Percentiles rank a stretch among this genome's conserved stretches.
These are phyloP conservation scores for Coilia nasus DNA, from an alignment of 2,797 vertebrate species.

Conservation along the genomic window DNA sequence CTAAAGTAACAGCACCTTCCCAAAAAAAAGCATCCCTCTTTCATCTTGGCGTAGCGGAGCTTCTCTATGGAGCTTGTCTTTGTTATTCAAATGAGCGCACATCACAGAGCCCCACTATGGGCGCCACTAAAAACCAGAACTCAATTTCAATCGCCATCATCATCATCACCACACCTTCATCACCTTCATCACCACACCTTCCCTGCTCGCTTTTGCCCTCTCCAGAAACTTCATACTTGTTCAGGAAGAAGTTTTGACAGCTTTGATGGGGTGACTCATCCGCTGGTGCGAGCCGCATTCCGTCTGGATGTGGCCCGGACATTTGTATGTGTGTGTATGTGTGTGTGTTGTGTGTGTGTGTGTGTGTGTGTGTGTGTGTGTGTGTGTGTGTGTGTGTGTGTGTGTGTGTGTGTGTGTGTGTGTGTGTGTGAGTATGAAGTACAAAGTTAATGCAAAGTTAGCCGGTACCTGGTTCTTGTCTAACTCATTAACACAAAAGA, in stretches of 20 bases:
- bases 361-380: too few species aligned
- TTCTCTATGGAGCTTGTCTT: background rate
- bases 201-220: background rate
- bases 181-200: background rate
- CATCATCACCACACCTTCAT: background rate
- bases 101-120: background rate
- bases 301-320: background rate
- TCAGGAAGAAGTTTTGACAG: background rate
- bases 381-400: too few species aligned
- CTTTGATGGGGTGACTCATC: background rate
- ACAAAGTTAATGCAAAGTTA: background rate
- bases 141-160: background rate
- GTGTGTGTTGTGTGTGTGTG: too few species aligned
- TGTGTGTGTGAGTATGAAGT: too few species aligned
- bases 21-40: background rate
- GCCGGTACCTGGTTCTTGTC: background rate
- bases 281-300: background rate
- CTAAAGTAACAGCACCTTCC: background rate
- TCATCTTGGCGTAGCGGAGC: background rate
- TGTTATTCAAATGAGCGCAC: conserved; percentile 23
- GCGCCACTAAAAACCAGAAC: background rate
- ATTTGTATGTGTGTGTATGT: too few species aligned
- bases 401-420: too few species aligned
- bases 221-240: background rate
- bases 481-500: background rate